These are phyloP conservation scores for Bombus ignitus DNA, from an alignment of 1,140 invertebrate genomes.

Conservation along the genomic window DNA sequence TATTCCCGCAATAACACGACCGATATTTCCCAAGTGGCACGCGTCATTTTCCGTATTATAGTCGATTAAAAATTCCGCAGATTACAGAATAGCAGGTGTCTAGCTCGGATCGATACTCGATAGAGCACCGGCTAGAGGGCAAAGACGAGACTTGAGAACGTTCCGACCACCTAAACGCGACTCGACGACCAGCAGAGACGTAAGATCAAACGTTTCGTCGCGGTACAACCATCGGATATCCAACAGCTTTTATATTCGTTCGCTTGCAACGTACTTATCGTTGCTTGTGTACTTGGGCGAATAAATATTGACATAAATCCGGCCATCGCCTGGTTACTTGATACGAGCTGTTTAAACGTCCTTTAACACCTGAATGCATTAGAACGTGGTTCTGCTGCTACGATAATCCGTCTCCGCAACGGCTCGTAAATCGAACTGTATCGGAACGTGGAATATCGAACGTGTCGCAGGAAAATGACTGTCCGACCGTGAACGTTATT, in stretches of 20 bases:
- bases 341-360: conserved; percentile 24
- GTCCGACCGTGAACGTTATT: conserved; percentile 5
- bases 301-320: conserved; percentile 15
- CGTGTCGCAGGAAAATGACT: neutral
- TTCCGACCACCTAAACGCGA: too few relatives aligned
- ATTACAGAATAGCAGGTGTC: neutral
- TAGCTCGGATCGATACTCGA: neutral
- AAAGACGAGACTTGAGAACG: neutral
- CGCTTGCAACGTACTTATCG: too few relatives aligned
- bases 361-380: neutral
- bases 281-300: too few relatives aligned
- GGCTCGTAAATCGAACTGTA: neutral
- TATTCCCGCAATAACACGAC: neutral
- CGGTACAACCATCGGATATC: too few relatives aligned
- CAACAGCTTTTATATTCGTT: too few relatives aligned
- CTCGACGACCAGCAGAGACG: too few relatives aligned
- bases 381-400: neutral
- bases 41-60: neutral
- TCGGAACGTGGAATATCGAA: neutral
- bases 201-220: too few relatives aligned
- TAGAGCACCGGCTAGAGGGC: neutral
- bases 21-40: conserved; percentile 32
- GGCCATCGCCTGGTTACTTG: conserved; percentile 22
- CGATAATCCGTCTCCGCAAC: neutral
- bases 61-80: conserved; percentile 19